A percentile compares a stretch with the other conserved stretches of the same genome.
Conservation (phyloP, 2,888 invertebrate species). For the Pinctada fucata region DNA sequence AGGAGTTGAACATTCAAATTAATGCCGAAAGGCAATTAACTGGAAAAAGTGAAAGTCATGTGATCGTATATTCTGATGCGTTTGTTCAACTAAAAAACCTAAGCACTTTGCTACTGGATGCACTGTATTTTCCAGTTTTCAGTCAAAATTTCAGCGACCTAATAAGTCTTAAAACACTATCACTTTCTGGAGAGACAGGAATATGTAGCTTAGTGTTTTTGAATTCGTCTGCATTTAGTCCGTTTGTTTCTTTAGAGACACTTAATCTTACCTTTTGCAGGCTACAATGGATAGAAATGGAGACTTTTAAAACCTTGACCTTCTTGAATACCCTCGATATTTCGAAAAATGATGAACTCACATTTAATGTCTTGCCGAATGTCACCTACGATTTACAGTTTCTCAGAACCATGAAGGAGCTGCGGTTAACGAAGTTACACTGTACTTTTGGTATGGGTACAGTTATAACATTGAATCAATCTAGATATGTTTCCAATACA, state of each 20-base stretch:
- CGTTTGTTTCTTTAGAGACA: not conserved
- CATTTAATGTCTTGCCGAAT: not conserved
- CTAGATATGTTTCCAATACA: not conserved
- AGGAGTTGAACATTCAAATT: not conserved
- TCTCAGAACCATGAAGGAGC: not conserved
- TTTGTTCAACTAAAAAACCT: not conserved
- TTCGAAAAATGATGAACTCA: not conserved
- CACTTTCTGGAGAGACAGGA: not conserved
- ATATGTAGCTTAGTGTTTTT: not conserved
- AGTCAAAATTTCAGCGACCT: not conserved
- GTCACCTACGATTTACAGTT: not conserved
- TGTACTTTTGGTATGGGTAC: not conserved
- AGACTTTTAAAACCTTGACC: not conserved
- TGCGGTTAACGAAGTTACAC: not conserved
- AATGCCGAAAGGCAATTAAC: not conserved
- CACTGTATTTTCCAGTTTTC: not conserved
- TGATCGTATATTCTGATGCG: not conserved
- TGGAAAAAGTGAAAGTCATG: not conserved
- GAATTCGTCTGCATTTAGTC: not conserved
- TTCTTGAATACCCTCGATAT: not conserved
- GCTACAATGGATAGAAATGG: not conserved
- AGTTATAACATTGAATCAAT: not conserved
- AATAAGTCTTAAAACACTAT: not conserved
- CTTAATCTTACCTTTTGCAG: not conserved
- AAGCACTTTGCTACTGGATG: not conserved